Evolutionary conservation across 2,797 vertebrate genomes (phyloP).

Genomic region (Gorsachius magnificus): DNA sequence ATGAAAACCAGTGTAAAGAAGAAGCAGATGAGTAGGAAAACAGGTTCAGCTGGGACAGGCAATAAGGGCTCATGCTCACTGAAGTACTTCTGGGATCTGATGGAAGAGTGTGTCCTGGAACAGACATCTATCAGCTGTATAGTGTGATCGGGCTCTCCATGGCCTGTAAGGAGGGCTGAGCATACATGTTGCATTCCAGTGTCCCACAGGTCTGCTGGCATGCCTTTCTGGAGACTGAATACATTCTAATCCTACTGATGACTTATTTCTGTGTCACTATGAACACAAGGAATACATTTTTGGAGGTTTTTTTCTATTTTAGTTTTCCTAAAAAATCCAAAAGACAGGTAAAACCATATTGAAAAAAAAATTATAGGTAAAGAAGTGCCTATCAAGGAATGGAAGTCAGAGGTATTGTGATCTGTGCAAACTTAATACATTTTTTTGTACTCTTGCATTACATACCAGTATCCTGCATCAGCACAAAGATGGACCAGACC

Average conservation of each 20-base stretch:
- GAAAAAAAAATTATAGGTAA: not conserved
- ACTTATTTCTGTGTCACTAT: not conserved
- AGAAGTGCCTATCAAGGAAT: not conserved
- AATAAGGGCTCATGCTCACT: fast-evolving
- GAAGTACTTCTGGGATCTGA: not conserved
- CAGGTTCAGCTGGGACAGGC: fast-evolving
- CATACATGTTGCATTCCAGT: fast-evolving
- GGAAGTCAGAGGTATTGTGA: not conserved
- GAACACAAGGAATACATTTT: not conserved
- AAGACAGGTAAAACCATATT: not conserved
- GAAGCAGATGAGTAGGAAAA: not conserved
- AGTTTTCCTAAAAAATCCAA: not conserved
- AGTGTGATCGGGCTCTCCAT: too few species aligned
- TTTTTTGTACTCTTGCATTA: not conserved
- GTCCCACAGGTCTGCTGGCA: not conserved
- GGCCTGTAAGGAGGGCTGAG: not conserved
- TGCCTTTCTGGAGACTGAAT: not conserved
- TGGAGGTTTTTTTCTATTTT: not conserved
- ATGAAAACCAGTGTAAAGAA: fast-evolving
- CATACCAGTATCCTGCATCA: not conserved
- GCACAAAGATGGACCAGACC: not conserved
- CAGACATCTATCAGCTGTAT: not conserved
- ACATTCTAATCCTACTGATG: not conserved
- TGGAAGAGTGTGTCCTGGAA: not conserved
- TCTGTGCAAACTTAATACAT: not conserved